Evolutionary conservation across 2,113 vertebrate genomes (phyloP).

Genomic region (Eira barbara): DNA sequence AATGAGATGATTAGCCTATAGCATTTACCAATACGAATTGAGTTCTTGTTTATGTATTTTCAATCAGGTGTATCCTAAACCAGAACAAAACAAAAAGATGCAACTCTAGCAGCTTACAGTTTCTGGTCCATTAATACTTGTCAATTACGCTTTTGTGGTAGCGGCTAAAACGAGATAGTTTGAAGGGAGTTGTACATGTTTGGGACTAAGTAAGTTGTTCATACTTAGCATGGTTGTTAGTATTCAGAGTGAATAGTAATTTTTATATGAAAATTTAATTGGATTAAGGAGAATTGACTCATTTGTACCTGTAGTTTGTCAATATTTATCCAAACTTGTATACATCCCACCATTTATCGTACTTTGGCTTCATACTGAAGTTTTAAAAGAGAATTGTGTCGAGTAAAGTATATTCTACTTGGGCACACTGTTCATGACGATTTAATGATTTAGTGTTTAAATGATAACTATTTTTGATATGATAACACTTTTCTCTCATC

Average conservation of each 20-base stretch:
- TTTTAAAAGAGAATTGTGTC: background rate
- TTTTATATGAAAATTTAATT: constrained; percentile 7
- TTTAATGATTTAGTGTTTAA: constrained; percentile 39
- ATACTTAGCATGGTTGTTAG: background rate
- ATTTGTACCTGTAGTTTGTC: background rate
- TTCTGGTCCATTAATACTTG: background rate
- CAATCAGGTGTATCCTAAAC: background rate
- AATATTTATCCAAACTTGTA: background rate
- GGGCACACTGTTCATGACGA: background rate
- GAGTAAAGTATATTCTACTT: constrained; percentile 5
- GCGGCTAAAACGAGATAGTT: background rate
- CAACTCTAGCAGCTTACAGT: background rate
- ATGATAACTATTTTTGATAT: background rate
- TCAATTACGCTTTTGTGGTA: background rate
- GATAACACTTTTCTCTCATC: constrained; percentile 65
- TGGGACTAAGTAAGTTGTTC: background rate
- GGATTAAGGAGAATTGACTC: background rate
- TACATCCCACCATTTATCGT: background rate
- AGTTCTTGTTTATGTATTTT: background rate
- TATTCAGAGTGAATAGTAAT: background rate
- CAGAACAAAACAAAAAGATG: background rate
- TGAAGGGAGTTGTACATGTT: background rate
- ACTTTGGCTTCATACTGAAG: background rate
- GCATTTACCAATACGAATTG: background rate
- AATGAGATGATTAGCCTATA: background rate